Base-by-base conservation (phyloP, 2,888 invertebrate genomes). In the Drosophila rubida region DNA sequence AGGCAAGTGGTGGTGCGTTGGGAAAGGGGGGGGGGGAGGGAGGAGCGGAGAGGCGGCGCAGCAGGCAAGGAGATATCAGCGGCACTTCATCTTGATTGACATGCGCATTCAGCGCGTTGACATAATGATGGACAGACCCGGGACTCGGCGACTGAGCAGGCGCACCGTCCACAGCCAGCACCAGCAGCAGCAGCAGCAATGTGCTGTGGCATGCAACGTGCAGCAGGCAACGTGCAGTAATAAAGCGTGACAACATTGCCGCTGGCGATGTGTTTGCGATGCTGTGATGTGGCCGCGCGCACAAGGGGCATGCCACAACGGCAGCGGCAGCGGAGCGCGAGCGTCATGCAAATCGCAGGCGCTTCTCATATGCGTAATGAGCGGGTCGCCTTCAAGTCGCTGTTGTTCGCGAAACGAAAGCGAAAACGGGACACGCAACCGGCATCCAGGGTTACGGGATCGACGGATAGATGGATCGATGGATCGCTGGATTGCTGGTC, bases 61-160 rank as follows among this genome's bases (percentile, higher is more conserved):
- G 72, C 76, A 74, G 72, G 71, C 58, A 37, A 37, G 35, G 58
- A 85, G 70, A 73, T 89, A 90, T 90, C 90, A 90, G 89, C 87
- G 79, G 89, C 90, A 89, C 87, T 89, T 88, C 87, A 91, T 89
- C 90, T 91, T 91, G 91, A 91, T 91, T 91, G 92, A 91, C 91
- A 90, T 91, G 90, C 91, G 91, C 90, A 91, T 91, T 91, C 90
- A 90, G 76, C 82, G 85, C 85, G 89, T 84, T 89, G 92, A 92
- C 91, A 91, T 92, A 91, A 91, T 92, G 92, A 91, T 91, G 89
- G 91, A 91, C 90, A 90, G 80, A 87, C 79, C 78, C 68, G 76
- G 82, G 57, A 49, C 69, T 61, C 16, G 50, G 64, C 32, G 62
- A 64, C 61, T 69, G 76, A 65, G 68, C 68, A 69, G 68, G 68